phyloP scores from a whole-genome alignment of 2,113 vertebrate genomes.

The Gasterosteus aculeatus region DNA sequence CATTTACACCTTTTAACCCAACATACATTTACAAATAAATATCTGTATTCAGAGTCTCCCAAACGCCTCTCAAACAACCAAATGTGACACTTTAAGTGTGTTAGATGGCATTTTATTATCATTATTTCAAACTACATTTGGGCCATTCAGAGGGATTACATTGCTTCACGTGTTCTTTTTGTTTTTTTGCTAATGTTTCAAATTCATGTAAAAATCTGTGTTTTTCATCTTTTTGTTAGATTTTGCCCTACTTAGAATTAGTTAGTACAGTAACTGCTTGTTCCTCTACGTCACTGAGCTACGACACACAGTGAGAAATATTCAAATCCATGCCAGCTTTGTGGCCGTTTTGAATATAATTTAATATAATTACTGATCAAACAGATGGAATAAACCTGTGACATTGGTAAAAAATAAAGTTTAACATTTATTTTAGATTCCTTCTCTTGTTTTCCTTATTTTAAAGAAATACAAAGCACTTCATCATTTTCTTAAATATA shows the following conservation, averaged over 20 bases:
- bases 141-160: background rate
- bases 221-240: background rate
- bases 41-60: background rate
- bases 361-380: background rate
- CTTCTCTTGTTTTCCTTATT: background rate
- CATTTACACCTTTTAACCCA: background rate
- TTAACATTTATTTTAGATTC: background rate
- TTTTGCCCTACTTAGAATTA: background rate
- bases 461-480: background rate
- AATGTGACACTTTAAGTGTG: background rate
- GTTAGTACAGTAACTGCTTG: background rate
- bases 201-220: background rate
- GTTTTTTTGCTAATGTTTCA: background rate
- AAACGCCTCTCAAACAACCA: background rate
- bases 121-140: background rate
- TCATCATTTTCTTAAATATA: background rate
- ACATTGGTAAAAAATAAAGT: too few relatives aligned
- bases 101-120: background rate
- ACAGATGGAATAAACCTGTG: background rate
- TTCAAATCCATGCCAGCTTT: background rate
- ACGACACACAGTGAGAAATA: background rate
- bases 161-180: background rate
- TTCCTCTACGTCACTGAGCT: background rate
- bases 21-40: background rate
- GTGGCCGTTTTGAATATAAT: background rate